Base-by-base conservation (phyloP, 2,113 vertebrate species). In the Brevimyrus niger region DNA sequence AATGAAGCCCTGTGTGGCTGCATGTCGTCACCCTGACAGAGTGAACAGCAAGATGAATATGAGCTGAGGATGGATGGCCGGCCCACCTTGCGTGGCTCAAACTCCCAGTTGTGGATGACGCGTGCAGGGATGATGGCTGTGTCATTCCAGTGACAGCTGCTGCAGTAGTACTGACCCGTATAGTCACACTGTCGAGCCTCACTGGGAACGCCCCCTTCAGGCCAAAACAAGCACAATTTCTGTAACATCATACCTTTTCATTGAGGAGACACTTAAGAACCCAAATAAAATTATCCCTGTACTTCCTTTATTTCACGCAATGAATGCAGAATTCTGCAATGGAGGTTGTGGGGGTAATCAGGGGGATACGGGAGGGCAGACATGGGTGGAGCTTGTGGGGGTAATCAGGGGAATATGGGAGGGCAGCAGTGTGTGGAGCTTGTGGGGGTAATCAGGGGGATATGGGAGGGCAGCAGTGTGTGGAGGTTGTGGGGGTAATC, bases 41-140 rank as follows among this genome's bases (percentile, higher is more conserved):
- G 35, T 8, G 27, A n/a, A 42, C 21, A 69, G 58, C 69, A 31
- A 6, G 1, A 15, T 27, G 23, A 35, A 9, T n/a, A 23, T 27
- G 38, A 47, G n/a, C n/a, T 9, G 5, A 17, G 27, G 31, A 87
- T 8, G 7, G 44, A 55, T 3, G 10, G 5, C 51, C 38, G 31
- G n/a, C 90, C 55, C 94, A 99, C 98, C 97, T 98, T 99, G 89
- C 96, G 96, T 0, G 97, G 95, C 91, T 99, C 98, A 0, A 99
- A 99, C 93, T 99, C 98, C 98, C 98, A 99, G 96, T 99, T 99
- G 95, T 99, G 98, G 90, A 99, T 98, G 90, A 97, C 98, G 0
- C 98, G 96, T 4, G 98, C 98, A 0, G 98, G 98, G 90, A 99
- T 94, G 65, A 98, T 92, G 0, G 97, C 97, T 1, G 97, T 94